These are phyloP conservation scores for Trichoplusia ni DNA, from an alignment of 1,140 invertebrate genomes.

Conservation along the genomic window DNA sequence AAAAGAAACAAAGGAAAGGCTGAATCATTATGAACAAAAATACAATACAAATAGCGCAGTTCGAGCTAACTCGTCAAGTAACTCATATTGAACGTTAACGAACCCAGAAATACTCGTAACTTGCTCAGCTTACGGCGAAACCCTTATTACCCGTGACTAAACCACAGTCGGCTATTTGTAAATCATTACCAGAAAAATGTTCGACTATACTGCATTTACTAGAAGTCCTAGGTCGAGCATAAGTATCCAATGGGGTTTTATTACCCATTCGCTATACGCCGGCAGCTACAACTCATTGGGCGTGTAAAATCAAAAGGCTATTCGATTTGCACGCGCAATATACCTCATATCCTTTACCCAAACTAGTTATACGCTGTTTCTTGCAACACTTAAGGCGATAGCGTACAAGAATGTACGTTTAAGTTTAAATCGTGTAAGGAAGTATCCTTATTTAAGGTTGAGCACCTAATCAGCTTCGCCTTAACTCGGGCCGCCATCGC, in stretches of 20 bases:
- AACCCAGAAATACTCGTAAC: not conserved
- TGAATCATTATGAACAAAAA: no score
- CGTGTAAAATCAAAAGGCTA: not conserved
- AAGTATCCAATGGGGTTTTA: not conserved
- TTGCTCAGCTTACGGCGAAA: not conserved
- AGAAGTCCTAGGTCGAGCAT: not conserved
- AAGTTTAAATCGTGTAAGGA: not conserved
- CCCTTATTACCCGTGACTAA: not conserved
- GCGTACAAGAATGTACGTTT: not conserved
- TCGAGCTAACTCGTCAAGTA: no score
- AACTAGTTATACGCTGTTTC: not conserved
- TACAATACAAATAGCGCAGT: no score
- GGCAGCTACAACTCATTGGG: not conserved
- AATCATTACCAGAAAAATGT: not conserved
- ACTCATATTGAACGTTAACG: not conserved
- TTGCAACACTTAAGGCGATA: not conserved
- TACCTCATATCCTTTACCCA: not conserved
- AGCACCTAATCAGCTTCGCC: not conserved
- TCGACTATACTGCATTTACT: no score
- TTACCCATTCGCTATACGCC: not conserved
- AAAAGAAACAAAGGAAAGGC: no score
- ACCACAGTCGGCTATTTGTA: not conserved
- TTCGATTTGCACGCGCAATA: not conserved
- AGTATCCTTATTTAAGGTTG: not conserved
- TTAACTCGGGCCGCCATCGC: no score